phyloP scores from a whole-genome alignment of 1,140 invertebrate species.

The Polyergus mexicanus region DNA sequence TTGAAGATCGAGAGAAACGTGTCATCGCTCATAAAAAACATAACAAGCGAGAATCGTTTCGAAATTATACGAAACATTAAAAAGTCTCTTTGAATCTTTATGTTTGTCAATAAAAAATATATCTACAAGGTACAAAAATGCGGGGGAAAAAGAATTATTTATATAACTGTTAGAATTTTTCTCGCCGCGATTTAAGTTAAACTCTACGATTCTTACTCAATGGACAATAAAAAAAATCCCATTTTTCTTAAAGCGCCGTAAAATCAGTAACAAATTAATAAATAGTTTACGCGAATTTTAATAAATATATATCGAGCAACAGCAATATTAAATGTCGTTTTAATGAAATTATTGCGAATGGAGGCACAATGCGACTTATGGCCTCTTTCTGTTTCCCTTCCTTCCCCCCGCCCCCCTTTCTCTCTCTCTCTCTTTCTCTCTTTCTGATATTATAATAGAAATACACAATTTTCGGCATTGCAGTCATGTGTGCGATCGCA shows the following conservation, averaged over 20 bases:
- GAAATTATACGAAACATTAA: neutral
- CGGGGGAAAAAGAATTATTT: neutral
- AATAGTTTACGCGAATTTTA: slow-evolving; percentile 28
- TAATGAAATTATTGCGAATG: slow-evolving; percentile 60
- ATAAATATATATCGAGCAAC: slow-evolving; percentile 31
- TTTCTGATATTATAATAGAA: slow-evolving; percentile 63
- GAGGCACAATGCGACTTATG: slow-evolving; percentile 51
- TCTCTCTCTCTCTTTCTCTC: neutral
- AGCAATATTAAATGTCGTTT: slow-evolving; percentile 58
- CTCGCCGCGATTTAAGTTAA: neutral
- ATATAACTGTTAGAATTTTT: neutral
- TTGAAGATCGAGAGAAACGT: slow-evolving; percentile 25
- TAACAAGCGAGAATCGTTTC: neutral
- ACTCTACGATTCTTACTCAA: slow-evolving; percentile 3
- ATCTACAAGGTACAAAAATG: neutral
- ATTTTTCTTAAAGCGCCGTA: neutral
- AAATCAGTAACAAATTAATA: slow-evolving; percentile 60
- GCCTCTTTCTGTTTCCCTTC: neutral
- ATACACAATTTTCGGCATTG: slow-evolving; percentile 47
- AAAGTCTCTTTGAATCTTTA: neutral
- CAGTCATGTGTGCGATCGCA: slow-evolving; percentile 14
- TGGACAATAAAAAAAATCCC: neutral
- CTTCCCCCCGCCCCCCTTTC: neutral
- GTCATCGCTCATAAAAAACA: neutral
- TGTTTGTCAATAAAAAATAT: slow-evolving; percentile 10